Evolutionary conservation across 2,113 vertebrate genomes (phyloP).

Genomic region (Empidonax alnorum): DNA sequence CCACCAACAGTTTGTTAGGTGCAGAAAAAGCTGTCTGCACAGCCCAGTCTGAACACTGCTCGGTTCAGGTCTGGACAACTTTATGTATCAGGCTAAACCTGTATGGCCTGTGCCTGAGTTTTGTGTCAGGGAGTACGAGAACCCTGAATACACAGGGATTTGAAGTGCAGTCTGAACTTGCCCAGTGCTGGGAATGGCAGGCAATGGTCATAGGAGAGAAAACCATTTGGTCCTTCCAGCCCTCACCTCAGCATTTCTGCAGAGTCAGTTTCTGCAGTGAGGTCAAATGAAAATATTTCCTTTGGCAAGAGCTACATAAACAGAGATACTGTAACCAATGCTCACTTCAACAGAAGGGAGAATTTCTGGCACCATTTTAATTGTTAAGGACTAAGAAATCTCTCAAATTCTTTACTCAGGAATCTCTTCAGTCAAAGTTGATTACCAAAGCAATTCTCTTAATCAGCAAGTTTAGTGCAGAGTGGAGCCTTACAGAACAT

Average conservation of each 20-base stretch:
- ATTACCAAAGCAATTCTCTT: conserved; percentile 6
- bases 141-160: not conserved
- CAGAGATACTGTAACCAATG: not conserved
- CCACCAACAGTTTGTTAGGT: not conserved
- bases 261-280: not conserved
- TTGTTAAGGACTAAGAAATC: not conserved
- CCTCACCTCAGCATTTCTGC: not conserved
- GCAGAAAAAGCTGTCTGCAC: not conserved
- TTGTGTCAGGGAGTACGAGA: not conserved
- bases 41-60: not conserved
- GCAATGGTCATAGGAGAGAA: not conserved
- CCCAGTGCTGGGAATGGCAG: not conserved
- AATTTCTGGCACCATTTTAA: not conserved
- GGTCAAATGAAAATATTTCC: not conserved
- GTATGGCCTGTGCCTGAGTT: not conserved
- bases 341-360: not conserved
- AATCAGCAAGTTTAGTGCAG: not conserved
- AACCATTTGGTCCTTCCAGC: not conserved
- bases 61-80: not conserved
- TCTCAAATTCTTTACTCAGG: not conserved
- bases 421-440: conserved; percentile 1
- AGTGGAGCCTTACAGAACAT: not conserved
- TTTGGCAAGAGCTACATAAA: not conserved
- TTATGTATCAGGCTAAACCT: not conserved
- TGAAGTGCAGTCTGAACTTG: not conserved